Evolutionary conservation across 2,888 invertebrate genomes (phyloP).

Genomic region (Cosmia pyralina): DNA sequence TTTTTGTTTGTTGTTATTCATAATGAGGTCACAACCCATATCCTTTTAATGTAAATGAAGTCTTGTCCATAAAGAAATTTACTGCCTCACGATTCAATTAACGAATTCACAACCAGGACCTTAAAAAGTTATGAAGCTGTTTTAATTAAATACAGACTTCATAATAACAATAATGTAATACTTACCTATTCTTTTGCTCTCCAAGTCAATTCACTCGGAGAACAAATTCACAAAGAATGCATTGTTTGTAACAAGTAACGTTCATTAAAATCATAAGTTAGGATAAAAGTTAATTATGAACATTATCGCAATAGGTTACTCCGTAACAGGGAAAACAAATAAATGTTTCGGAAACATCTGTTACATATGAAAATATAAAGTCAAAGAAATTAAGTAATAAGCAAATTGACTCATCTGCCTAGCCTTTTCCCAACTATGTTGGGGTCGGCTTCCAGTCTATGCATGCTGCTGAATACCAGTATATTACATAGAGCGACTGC

Average conservation of each 20-base stretch:
- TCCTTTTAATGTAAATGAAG: neutral
- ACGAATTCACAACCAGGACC: neutral
- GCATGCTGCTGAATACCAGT: too few species aligned
- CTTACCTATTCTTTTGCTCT: neutral
- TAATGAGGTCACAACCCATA: neutral
- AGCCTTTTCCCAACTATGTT: too few species aligned
- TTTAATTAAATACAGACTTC: slow-evolving; percentile 18
- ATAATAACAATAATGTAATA: neutral
- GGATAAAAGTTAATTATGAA: neutral
- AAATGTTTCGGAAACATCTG: too few species aligned
- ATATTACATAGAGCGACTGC: too few species aligned
- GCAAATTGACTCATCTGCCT: too few species aligned
- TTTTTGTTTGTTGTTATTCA: neutral
- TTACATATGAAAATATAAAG: too few species aligned
- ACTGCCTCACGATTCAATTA: slow-evolving; percentile 9
- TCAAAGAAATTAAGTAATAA: too few species aligned
- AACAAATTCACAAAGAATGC: too few species aligned
- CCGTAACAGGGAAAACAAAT: too few species aligned
- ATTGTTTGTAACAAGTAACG: neutral
- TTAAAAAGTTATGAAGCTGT: neutral
- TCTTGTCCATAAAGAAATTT: slow-evolving; percentile 19
- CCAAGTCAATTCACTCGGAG: neutral
- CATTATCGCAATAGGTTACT: too few species aligned
- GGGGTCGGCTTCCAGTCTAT: too few species aligned
- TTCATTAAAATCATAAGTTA: neutral